phyloP scores from a whole-genome alignment of 2,888 invertebrate genomes.

The Orthonychiurus folsomi region DNA sequence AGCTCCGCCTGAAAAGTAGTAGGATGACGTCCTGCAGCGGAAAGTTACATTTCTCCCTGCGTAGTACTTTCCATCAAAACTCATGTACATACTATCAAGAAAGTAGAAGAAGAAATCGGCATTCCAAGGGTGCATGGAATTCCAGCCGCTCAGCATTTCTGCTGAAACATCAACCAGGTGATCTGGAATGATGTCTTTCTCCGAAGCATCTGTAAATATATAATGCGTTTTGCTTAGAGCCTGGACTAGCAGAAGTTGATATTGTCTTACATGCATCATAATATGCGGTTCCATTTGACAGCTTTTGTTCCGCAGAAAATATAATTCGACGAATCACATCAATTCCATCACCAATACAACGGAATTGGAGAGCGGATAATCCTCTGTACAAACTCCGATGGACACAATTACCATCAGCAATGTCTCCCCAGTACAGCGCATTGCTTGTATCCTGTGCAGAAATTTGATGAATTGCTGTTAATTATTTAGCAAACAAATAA shows the following conservation, averaged over 20 bases:
- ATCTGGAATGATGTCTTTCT: background rate
- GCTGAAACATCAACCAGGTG: background rate
- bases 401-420: background rate
- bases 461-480: too few species aligned
- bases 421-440: too few species aligned
- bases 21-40: background rate
- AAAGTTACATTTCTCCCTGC: background rate
- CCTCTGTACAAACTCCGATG: background rate
- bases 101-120: background rate
- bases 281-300: background rate
- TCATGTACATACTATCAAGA: background rate
- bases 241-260: too few species aligned
- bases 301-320: background rate
- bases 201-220: background rate
- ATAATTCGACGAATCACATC: background rate
- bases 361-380: background rate
- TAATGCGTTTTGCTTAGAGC: too few species aligned
- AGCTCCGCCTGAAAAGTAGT: background rate
- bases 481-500: too few species aligned
- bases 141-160: too few species aligned
- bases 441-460: too few species aligned
- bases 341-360: background rate
- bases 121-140: background rate
- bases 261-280: background rate
- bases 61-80: background rate